These are phyloP conservation scores for Neuroterus valhalla DNA, from an alignment of 1,140 invertebrate species.

Conservation along the genomic window DNA sequence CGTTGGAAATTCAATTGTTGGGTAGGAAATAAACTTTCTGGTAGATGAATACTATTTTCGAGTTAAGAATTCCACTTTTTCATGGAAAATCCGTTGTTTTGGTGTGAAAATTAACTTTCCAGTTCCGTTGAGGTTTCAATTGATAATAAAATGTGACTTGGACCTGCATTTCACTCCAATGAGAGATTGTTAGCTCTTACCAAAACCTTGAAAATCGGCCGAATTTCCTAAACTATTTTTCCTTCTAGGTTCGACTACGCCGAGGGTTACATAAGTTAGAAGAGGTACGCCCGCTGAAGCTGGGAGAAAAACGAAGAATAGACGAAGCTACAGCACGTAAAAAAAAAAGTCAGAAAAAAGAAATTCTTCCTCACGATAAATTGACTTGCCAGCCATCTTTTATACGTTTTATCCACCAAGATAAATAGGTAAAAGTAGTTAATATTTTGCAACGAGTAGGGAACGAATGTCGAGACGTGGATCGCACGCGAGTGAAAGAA, in stretches of 20 bases:
- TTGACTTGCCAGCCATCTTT: constrained; percentile 75
- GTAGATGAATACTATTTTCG: no score
- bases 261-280: constrained; percentile 68
- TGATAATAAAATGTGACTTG: no score
- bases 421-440: constrained; percentile 72
- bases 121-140: no score
- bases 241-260: constrained; percentile 66
- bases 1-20: no score
- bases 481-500: constrained; percentile 13
- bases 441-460: constrained; percentile 75
- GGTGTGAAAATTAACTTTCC: no score
- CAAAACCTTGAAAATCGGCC: neutral
- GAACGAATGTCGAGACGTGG: constrained; percentile 58
- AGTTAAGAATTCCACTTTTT: no score
- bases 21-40: no score
- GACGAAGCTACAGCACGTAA: constrained; percentile 43
- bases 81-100: no score
- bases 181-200: neutral
- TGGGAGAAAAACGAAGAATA: constrained; percentile 50
- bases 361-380: constrained; percentile 70
- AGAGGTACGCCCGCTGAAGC: constrained; percentile 58
- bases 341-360: constrained; percentile 54
- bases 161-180: neutral
- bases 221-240: constrained; percentile 36
- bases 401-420: constrained; percentile 72